Evolutionary conservation across 2,113 vertebrate species (phyloP).

Genomic region (Melanotaenia duboulayi): DNA sequence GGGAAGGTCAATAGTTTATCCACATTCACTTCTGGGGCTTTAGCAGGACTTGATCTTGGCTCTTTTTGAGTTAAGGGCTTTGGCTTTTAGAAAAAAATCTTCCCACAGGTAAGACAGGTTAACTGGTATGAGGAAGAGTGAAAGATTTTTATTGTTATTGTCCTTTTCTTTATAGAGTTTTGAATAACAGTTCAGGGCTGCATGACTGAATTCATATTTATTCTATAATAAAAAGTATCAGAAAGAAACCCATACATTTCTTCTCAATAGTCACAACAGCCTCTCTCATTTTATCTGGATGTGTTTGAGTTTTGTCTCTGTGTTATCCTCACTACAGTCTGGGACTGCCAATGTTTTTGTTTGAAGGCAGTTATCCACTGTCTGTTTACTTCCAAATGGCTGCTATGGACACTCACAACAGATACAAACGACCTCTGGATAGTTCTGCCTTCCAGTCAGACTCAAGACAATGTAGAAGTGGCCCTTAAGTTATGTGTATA

Average conservation of each 20-base stretch:
- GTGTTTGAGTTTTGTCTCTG: background rate
- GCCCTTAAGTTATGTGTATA: conserved; percentile 9
- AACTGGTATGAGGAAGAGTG: too few species aligned
- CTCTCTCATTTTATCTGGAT: background rate
- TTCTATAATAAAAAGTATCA: background rate
- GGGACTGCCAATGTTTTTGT: background rate
- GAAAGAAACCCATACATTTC: too few species aligned
- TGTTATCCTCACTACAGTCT: background rate
- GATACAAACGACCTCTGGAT: background rate
- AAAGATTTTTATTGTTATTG: too few species aligned
- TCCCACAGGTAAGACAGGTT: too few species aligned
- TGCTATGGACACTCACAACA: conserved; percentile 33
- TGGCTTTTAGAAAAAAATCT: too few species aligned
- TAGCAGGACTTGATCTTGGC: too few species aligned
- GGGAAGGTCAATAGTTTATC: too few species aligned
- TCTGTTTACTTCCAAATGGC: conserved; percentile 22
- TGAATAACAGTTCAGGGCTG: too few species aligned
- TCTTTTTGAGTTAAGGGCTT: too few species aligned
- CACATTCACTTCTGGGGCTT: too few species aligned
- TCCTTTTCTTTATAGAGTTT: too few species aligned
- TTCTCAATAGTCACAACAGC: too few species aligned
- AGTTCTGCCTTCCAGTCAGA: background rate
- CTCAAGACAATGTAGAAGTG: background rate
- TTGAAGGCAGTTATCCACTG: background rate
- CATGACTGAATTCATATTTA: background rate